These are phyloP conservation scores for Drosophila tristis DNA, from an alignment of 1,140 invertebrate genomes.

Conservation along the genomic window DNA sequence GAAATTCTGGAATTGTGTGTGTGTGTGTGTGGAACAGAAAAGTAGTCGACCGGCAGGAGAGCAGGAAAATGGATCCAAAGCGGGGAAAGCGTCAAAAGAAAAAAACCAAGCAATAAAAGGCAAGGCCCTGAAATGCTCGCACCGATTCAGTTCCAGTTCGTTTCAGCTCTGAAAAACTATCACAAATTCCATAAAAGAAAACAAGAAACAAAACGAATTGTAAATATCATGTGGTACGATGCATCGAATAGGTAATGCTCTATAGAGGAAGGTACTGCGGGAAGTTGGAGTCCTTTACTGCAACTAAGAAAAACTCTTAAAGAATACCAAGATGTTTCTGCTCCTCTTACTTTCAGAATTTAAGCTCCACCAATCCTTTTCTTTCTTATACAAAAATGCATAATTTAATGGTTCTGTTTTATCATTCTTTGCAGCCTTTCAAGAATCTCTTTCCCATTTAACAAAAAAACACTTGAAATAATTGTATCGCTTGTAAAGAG, in stretches of 20 bases:
- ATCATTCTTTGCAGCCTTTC: too few species aligned
- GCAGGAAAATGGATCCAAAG: constrained; percentile 18
- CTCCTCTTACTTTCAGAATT: too few species aligned
- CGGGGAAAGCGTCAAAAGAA: constrained; percentile 40
- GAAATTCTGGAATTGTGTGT: constrained; percentile 45
- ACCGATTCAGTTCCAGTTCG: constrained; percentile 30
- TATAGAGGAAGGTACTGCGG: neutral
- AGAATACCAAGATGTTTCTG: too few species aligned
- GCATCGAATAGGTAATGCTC: constrained; percentile 36
- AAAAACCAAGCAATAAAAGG: constrained; percentile 65
- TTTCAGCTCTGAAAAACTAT: constrained; percentile 67
- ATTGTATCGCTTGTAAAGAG: constrained; percentile 18
- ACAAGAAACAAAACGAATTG: constrained; percentile 31
- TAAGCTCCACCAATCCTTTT: too few species aligned
- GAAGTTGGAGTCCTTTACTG: too few species aligned
- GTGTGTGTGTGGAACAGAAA: constrained; percentile 35
- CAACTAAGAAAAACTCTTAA: too few species aligned
- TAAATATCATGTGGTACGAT: neutral
- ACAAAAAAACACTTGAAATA: constrained; percentile 22
- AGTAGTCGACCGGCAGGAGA: constrained; percentile 12
- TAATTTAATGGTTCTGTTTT: neutral
- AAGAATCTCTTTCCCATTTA: neutral
- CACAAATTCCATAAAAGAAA: constrained; percentile 52
- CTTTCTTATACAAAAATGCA: neutral
- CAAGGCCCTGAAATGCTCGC: constrained; percentile 57